phyloP scores from a whole-genome alignment of 2,888 invertebrate species.

The Bimastos eiseni region DNA sequence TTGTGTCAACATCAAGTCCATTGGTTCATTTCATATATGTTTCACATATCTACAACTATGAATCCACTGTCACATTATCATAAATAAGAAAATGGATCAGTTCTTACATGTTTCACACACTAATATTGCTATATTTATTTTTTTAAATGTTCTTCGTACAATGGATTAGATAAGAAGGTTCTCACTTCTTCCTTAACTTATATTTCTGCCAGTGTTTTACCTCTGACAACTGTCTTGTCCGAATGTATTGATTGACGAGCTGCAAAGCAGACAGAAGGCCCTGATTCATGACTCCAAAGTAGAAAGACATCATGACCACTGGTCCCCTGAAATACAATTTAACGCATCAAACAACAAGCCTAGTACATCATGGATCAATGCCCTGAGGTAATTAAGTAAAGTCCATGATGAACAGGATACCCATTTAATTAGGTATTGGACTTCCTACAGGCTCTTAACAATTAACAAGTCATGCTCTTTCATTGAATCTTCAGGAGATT shows the following conservation, averaged over 20 bases:
- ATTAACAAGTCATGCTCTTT: too few species aligned
- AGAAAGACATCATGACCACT: conserved; percentile 54
- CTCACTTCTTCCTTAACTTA: not conserved
- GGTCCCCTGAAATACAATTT: conserved; percentile 64
- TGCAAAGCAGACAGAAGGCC: conserved; percentile 68
- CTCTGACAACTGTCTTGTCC: conserved; percentile 70
- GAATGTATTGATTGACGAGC: conserved; percentile 71
- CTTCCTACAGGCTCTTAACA: too few species aligned
- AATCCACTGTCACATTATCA: not conserved
- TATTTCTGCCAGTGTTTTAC: conserved; percentile 41
- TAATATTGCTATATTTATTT: not conserved
- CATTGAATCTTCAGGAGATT: too few species aligned
- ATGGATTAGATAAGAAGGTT: not conserved
- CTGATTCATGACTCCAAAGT: conserved; percentile 55
- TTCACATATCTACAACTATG: not conserved
- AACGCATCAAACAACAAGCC: not conserved
- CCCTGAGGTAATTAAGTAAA: not conserved
- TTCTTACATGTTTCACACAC: not conserved
- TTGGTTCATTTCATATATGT: not conserved
- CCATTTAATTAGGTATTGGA: too few species aligned
- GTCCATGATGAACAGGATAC: too few species aligned
- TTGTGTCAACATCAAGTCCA: not conserved
- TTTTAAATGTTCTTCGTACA: not conserved
- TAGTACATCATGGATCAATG: not conserved
- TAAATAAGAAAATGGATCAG: not conserved